These are phyloP conservation scores for Scatophagus argus DNA, from an alignment of 2,113 vertebrate species.

Conservation along the genomic window DNA sequence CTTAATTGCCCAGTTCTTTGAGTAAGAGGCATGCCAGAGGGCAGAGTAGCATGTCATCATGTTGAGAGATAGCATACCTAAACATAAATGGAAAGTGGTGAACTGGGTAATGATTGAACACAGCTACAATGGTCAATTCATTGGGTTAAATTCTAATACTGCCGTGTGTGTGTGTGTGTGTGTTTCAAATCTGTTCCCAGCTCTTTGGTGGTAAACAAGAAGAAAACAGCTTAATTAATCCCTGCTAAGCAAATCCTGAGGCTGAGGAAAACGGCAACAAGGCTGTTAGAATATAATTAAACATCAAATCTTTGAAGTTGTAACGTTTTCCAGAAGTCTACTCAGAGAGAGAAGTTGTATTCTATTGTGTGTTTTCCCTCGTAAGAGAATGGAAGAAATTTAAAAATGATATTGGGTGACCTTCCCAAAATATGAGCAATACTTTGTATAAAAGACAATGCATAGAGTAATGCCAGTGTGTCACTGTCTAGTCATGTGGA, in stretches of 20 bases:
- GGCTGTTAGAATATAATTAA: constrained; percentile 46
- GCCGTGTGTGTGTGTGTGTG: constrained; percentile 1
- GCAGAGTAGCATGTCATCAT: constrained; percentile 18
- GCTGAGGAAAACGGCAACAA: background rate
- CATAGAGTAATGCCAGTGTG: background rate
- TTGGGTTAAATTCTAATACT: background rate
- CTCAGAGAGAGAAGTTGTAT: background rate
- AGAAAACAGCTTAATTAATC: constrained; percentile 33
- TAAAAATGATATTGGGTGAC: background rate
- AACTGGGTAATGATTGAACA: constrained; percentile 32
- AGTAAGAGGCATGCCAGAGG: constrained; percentile 13
- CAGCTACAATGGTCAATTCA: constrained; percentile 20
- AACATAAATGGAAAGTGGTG: constrained; percentile 34
- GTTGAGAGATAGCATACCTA: constrained; percentile 29
- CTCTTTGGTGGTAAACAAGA: constrained; percentile 50
- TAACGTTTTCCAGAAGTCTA: constrained; percentile 39
- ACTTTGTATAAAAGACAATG: background rate
- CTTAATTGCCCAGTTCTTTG: constrained; percentile 31
- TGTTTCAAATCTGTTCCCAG: constrained; percentile 30
- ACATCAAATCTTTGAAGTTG: constrained; percentile 36
- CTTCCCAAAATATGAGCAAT: background rate
- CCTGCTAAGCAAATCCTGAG: constrained; percentile 25
- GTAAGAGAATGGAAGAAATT: background rate
- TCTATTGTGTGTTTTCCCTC: background rate
- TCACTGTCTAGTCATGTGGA: constrained; percentile 35